Evolutionary conservation across 2,888 invertebrate species (phyloP).

Genomic region (Idaea biselata): DNA sequence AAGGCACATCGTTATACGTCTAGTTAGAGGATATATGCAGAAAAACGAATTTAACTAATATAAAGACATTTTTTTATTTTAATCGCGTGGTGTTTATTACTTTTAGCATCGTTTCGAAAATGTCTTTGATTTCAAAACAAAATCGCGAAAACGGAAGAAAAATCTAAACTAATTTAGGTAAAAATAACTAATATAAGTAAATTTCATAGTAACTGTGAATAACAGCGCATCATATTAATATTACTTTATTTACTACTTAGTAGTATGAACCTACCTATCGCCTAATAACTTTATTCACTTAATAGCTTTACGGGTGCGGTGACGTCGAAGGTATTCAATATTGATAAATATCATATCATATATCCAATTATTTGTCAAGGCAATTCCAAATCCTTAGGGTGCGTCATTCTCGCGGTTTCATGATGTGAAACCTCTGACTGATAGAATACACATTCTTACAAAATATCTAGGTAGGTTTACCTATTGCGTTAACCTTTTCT

Average conservation of each 20-base stretch:
- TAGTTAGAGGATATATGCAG: no score
- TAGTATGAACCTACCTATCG: background rate
- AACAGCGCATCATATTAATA: background rate
- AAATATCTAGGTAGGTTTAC: background rate
- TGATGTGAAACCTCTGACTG: slow-evolving; percentile 41
- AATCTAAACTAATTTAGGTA: no score
- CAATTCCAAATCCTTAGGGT: slow-evolving; percentile 45
- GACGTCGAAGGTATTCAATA: slow-evolving; percentile 17
- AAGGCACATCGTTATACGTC: no score
- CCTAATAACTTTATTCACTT: background rate
- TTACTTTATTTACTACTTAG: background rate
- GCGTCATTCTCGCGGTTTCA: slow-evolving; percentile 47
- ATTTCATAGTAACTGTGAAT: background rate
- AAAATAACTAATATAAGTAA: background rate
- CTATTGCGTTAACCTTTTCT: background rate
- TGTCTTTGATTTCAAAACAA: no score
- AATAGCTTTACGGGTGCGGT: background rate
- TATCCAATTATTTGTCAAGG: slow-evolving; percentile 69
- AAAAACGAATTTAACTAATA: no score
- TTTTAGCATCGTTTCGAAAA: no score
- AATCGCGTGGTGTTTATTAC: no score
- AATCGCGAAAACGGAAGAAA: no score
- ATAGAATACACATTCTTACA: background rate
- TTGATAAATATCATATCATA: slow-evolving; percentile 56
- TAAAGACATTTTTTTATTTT: no score